Evolutionary conservation across 2,797 vertebrate species (phyloP).

Genomic region (Syndactyla subalaris): DNA sequence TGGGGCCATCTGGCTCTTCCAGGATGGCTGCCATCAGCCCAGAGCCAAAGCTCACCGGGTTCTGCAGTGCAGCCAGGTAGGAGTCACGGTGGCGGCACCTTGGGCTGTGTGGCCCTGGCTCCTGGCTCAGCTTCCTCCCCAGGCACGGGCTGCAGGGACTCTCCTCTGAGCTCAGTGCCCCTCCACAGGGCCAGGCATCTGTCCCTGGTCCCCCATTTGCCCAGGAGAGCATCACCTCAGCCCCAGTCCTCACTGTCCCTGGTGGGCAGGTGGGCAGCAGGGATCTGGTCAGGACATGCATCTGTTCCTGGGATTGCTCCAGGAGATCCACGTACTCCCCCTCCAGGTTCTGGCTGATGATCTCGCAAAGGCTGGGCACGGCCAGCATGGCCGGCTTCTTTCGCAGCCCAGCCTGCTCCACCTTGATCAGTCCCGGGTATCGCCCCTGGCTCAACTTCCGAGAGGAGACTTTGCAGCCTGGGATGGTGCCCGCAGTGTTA

Average conservation of each 20-base stretch:
- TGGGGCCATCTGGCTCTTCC: conserved; percentile 69
- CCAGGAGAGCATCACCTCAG: not conserved
- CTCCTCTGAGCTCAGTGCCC: conserved; percentile 72
- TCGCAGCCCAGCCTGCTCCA: conserved; percentile 71
- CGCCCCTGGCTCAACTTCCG: not conserved
- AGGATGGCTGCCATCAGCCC: conserved; percentile 72
- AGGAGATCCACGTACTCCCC: conserved; percentile 89
- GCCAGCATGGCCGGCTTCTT: conserved; percentile 70
- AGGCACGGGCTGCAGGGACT: conserved; percentile 80
- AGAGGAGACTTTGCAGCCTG: not conserved
- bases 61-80: conserved; percentile 80
- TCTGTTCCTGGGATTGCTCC: conserved; percentile 76
- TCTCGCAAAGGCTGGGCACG: conserved; percentile 78
- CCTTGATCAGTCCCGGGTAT: conserved; percentile 75
- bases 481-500: not conserved
- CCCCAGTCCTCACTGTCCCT: not conserved
- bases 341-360: conserved; percentile 78
- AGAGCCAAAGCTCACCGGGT: conserved; percentile 75
- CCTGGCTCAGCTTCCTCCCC: conserved; percentile 74
- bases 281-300: not conserved
- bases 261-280: accelerated
- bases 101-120: conserved; percentile 64
- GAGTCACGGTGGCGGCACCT: conserved; percentile 83
- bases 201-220: not conserved
- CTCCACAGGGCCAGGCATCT: conserved; percentile 54